Conservation (phyloP, 2,888 invertebrate genomes). For the Ichneumon xanthorius region DNA sequence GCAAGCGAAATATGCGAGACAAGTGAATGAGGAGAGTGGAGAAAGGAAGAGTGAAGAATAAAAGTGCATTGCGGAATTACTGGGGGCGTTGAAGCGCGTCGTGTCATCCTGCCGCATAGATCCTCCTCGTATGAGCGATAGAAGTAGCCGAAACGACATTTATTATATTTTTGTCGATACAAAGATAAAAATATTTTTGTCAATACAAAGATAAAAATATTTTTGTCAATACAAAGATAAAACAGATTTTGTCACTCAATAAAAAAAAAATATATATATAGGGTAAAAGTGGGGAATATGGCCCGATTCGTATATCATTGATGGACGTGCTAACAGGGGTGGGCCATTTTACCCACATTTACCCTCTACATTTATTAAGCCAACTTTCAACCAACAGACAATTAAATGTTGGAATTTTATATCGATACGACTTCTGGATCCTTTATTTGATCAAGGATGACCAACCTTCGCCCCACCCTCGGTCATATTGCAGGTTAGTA, state of each 20-base stretch:
- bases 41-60: slow-evolving; percentile 7
- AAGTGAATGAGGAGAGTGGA: slow-evolving; percentile 28
- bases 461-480: background rate
- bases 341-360: too few relatives aligned
- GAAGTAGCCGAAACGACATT: background rate
- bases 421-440: too few relatives aligned
- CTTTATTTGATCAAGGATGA: background rate
- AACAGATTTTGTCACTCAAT: background rate
- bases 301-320: too few relatives aligned
- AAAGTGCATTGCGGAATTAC: slow-evolving; percentile 14
- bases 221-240: too few relatives aligned
- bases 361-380: too few relatives aligned
- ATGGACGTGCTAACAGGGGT: too few relatives aligned
- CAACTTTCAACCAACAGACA: too few relatives aligned
- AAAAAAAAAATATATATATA: too few relatives aligned
- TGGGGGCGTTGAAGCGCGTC: slow-evolving; percentile 8
- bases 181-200: background rate
- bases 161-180: background rate
- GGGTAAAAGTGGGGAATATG: too few relatives aligned
- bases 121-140: background rate
- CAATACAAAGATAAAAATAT: background rate
- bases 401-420: too few relatives aligned
- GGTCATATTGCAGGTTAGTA: background rate
- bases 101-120: slow-evolving; percentile 30
- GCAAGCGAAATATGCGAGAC: slow-evolving; percentile 26